Evolutionary conservation across 2,113 vertebrate genomes (phyloP), one percentile per base, ranked within the genome.

Genomic region (Mirza zaza): DNA sequence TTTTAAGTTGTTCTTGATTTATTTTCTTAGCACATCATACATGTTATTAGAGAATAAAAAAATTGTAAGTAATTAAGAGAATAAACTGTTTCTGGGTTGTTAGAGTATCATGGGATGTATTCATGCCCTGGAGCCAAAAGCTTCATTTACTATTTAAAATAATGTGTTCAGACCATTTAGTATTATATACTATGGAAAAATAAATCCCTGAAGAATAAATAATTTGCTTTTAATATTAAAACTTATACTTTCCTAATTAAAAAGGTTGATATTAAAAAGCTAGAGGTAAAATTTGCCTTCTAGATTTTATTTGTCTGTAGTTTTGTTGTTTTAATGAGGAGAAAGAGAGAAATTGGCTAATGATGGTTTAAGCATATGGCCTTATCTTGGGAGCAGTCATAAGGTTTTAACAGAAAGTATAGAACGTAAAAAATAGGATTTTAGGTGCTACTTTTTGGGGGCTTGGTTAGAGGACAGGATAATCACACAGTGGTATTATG

Each of bases 401-500:
- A 91, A 71, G 52, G 14, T 91, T 98, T 94, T 93, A 87, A 84
- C 27, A 90, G 45, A 94, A 94, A 81, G 59, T 90, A 15, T 52
- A 93, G 50, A 88, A 71, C 57, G 67, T 93, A 93, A 94, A 96
- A 97, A 95, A 84, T 76, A 83, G 68, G 34, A 93, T 71, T 96
- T 93, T 91, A 90, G 90, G 65, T 95, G 36, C 71, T 93, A 70
- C 94, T 80, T 97, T 92, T 36, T 75, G 42, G 20, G 20, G 34
- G 12, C 36, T 96, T 96, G 50, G 23, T 84, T 97, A 71, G 95
- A 92, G 83, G 90, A 91, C 48, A 95, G 90, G 91, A 95, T 84
- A 93, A 95, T 95, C 87, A 67, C n/a, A 45, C 52, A 85, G 83
- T 86, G n/a, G 50, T 92, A 97, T 97, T 97, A 97, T 95, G 97